A percentile compares a stretch with the other conserved stretches of the same genome.
Evolutionary conservation across 1,140 invertebrate species (phyloP).

Genomic region (Aricia agestis): DNA sequence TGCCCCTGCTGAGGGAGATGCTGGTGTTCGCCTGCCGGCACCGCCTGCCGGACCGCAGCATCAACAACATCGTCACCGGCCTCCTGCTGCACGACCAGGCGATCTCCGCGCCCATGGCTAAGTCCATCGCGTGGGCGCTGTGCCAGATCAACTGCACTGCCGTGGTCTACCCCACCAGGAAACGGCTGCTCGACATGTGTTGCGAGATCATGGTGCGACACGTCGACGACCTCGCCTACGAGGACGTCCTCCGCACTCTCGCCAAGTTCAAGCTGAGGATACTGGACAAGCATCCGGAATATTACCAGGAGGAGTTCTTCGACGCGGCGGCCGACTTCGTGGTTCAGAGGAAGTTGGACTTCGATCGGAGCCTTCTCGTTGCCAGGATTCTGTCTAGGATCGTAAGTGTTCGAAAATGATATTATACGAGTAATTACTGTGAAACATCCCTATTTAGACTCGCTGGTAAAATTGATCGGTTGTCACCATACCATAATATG

Average conservation of each 20-base stretch:
- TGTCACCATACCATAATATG: no score
- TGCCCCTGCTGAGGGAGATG: slow-evolving; percentile 70
- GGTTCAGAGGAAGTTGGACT: slow-evolving; percentile 71
- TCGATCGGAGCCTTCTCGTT: slow-evolving; percentile 68
- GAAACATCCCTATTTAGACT: no score
- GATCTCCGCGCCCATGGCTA: slow-evolving; percentile 63
- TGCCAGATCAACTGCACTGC: slow-evolving; percentile 63
- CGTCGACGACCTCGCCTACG: slow-evolving; percentile 58
- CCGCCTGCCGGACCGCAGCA: slow-evolving; percentile 67
- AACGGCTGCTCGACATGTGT: slow-evolving; percentile 64
- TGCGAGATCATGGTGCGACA: slow-evolving; percentile 63
- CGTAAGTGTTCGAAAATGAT: slow-evolving; percentile 56
- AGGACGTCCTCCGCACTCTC: slow-evolving; percentile 69
- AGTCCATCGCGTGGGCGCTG: slow-evolving; percentile 73
- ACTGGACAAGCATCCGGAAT: slow-evolving; percentile 64
- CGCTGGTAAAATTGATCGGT: no score
- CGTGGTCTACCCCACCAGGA: slow-evolving; percentile 51
- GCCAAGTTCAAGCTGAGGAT: slow-evolving; percentile 62
- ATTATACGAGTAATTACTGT: no score
- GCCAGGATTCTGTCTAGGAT: slow-evolving; percentile 73
- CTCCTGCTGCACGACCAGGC: slow-evolving; percentile 60
- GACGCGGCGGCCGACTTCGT: slow-evolving; percentile 69
- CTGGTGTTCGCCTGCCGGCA: slow-evolving; percentile 71
- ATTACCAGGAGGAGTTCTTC: slow-evolving; percentile 78
- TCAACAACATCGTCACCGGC: slow-evolving; percentile 69